A percentile compares a stretch with the other conserved stretches of the same genome.
Conservation (phyloP, 2,113 vertebrate species). For the Monopterus albus region DNA sequence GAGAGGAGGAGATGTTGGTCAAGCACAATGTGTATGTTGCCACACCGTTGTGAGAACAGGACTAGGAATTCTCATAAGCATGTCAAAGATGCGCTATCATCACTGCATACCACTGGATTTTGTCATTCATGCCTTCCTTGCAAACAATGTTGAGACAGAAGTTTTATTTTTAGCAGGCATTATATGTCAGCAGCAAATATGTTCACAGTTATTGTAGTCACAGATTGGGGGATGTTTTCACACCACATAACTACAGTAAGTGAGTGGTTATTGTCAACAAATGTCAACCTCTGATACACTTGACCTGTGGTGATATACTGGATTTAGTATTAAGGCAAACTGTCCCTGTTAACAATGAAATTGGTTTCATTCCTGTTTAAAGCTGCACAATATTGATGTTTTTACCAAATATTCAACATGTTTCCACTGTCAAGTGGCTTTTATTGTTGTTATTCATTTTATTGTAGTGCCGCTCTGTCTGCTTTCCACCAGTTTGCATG, state of each 20-base stretch:
- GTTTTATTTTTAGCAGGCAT: no score
- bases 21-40: neutral
- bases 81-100: constrained; percentile 20
- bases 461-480: neutral
- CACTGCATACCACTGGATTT: constrained; percentile 5
- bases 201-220: neutral
- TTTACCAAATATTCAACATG: neutral
- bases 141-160: no score
- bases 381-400: neutral
- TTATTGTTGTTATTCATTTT: neutral
- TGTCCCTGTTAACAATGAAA: neutral
- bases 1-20: neutral
- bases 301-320: neutral
- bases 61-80: constrained; percentile 22
- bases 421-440: neutral
- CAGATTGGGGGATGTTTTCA: constrained; percentile 11
- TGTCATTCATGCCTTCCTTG: neutral
- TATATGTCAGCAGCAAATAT: neutral
- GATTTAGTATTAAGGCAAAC: neutral
- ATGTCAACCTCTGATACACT: neutral
- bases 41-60: neutral
- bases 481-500: neutral
- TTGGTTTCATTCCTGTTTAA: neutral
- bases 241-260: neutral
- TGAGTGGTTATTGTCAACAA: neutral